phyloP scores from a whole-genome alignment of 2,797 vertebrate species.

The Thripadectes ignobilis region DNA sequence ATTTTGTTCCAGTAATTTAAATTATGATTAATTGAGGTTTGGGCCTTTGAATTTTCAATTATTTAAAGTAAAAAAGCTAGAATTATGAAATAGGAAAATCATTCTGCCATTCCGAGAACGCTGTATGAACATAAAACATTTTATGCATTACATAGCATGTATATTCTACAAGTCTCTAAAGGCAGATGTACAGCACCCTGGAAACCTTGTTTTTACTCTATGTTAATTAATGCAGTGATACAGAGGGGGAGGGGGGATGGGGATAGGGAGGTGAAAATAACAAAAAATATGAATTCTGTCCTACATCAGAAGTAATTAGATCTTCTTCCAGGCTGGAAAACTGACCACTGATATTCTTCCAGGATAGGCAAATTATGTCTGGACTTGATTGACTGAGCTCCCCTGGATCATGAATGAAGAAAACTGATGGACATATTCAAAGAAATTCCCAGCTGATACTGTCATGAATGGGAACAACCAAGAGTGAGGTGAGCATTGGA shows the following conservation, averaged over 20 bases:
- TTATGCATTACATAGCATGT: rapidly evolving
- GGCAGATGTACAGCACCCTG: background rate
- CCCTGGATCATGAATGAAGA: background rate
- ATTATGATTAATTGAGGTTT: background rate
- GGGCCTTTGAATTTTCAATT: background rate
- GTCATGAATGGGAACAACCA: background rate
- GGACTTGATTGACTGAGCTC: background rate
- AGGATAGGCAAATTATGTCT: background rate
- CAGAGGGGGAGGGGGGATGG: rapidly evolving
- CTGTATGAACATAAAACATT: rapidly evolving
- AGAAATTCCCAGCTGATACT: background rate
- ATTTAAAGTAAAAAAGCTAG: background rate
- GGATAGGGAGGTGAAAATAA: too few relatives aligned
- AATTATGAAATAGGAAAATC: background rate
- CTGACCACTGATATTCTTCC: background rate
- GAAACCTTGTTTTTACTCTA: background rate
- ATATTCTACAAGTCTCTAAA: background rate
- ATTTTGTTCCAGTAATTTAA: background rate
- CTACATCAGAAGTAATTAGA: background rate
- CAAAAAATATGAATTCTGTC: rapidly evolving
- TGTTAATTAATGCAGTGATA: background rate
- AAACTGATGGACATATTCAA: background rate
- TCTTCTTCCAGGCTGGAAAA: background rate
- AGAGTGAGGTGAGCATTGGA: background rate
- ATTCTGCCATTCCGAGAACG: background rate